These are phyloP conservation scores for Myotis daubentonii DNA, from an alignment of 2,797 vertebrate genomes.

Conservation along the genomic window DNA sequence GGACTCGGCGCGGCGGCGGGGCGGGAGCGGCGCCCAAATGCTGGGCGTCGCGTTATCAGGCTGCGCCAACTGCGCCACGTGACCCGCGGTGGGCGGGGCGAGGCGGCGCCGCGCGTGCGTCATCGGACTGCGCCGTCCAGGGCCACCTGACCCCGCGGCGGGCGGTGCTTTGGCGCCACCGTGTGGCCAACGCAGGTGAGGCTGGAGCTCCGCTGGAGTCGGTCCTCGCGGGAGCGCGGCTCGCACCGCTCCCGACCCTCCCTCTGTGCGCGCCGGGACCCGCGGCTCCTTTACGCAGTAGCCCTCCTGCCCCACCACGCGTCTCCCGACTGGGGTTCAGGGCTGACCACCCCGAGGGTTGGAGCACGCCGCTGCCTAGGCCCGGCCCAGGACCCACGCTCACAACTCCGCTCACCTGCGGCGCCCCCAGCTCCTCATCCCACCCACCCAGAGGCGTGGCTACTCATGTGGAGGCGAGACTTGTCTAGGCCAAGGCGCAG, in stretches of 20 bases:
- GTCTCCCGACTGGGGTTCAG: not conserved
- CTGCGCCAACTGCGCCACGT: slow-evolving; percentile 46
- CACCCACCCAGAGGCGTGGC: not conserved
- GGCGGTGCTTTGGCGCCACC: not conserved
- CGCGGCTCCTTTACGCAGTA: not conserved
- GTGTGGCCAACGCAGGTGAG: not conserved
- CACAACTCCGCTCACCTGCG: not conserved
- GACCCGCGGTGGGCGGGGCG: not conserved
- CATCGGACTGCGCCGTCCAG: not conserved
- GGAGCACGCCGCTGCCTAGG: not conserved
- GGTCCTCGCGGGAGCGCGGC: no score
- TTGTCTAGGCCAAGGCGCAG: not conserved
- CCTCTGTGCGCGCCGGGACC: rapidly evolving
- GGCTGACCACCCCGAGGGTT: not conserved
- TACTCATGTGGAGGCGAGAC: not conserved
- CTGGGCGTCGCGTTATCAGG: slow-evolving; percentile 49
- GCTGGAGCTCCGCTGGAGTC: rapidly evolving
- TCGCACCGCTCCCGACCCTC: rapidly evolving
- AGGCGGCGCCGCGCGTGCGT: rapidly evolving
- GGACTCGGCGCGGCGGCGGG: slow-evolving; percentile 90
- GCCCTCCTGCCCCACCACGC: no score
- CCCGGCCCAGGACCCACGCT: not conserved
- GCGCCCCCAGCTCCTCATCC: not conserved
- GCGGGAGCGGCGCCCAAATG: slow-evolving; percentile 67
- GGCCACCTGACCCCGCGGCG: not conserved